phyloP scores from a whole-genome alignment of 2,888 invertebrate species.

The Drosophila heteroneura region DNA sequence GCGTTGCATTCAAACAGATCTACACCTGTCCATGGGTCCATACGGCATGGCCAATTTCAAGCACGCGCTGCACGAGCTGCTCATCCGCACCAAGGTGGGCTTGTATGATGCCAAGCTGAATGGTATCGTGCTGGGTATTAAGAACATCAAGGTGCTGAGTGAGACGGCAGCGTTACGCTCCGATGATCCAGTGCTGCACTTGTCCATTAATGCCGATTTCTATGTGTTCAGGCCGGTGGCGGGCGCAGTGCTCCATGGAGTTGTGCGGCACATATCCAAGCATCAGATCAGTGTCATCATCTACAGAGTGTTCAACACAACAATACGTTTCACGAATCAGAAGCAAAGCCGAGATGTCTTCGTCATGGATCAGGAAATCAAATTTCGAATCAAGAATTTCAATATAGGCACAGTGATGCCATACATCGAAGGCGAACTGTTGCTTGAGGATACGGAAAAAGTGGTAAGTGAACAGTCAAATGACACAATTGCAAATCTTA shows the following conservation, averaged over 20 bases:
- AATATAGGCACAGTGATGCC: constrained; percentile 82
- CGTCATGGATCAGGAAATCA: constrained; percentile 85
- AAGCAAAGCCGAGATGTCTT: constrained; percentile 59
- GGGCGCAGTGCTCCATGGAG: constrained; percentile 87
- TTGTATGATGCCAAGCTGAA: constrained; percentile 86
- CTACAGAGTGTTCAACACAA: constrained; percentile 88
- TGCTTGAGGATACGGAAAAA: constrained; percentile 38
- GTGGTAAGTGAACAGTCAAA: constrained; percentile 26
- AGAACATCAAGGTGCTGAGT: constrained; percentile 87
- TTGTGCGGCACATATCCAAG: constrained; percentile 87
- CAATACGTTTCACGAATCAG: constrained; percentile 86
- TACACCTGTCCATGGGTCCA: constrained; percentile 87
- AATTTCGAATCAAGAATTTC: constrained; percentile 83
- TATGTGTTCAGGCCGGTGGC: constrained; percentile 88
- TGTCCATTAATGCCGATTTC: constrained; percentile 88
- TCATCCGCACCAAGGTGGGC: constrained; percentile 85
- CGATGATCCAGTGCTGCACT: constrained; percentile 87
- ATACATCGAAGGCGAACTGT: constrained; percentile 84
- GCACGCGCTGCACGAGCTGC: constrained; percentile 85
- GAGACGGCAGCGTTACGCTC: constrained; percentile 86
- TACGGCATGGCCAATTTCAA: constrained; percentile 86
- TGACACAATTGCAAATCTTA: neutral
- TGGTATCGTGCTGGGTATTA: constrained; percentile 88
- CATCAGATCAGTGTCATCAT: constrained; percentile 88
- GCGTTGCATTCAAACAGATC: constrained; percentile 83